phyloP scores from a whole-genome alignment of 2,113 vertebrate species.

The Caracal caracal region DNA sequence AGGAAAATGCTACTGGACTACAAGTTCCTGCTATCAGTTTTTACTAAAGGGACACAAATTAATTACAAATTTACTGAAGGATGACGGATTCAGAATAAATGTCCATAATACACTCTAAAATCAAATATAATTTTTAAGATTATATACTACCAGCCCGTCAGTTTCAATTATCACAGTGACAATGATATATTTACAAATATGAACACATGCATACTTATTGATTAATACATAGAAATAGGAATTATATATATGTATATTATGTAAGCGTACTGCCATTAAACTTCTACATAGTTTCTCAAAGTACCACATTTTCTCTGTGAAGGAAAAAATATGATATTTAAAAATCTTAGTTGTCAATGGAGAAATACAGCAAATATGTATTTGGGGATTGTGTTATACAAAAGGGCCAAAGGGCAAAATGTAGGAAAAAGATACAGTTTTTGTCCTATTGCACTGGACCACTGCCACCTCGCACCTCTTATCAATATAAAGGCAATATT shows the following conservation, averaged over 20 bases:
- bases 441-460: not conserved
- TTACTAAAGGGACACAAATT: not conserved
- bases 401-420: not conserved
- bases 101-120: not conserved
- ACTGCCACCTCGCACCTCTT: not conserved
- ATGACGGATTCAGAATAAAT: constrained; percentile 33
- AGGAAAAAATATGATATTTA: not conserved
- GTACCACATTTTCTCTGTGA: not conserved
- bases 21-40: constrained; percentile 28
- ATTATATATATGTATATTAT: not conserved
- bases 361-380: not conserved
- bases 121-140: constrained; percentile 38
- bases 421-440: not conserved
- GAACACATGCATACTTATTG: not conserved
- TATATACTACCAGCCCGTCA: not conserved
- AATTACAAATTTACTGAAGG: constrained; percentile 50
- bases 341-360: not conserved
- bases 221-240: not conserved
- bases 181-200: constrained; percentile 5
- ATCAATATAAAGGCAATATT: not conserved
- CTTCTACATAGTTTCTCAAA: constrained; percentile 12
- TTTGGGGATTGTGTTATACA: not conserved
- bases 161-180: not conserved
- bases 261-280: not conserved
- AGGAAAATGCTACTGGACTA: constrained; percentile 18